Base-by-base conservation (phyloP, 1,140 invertebrate genomes). In the Phymastichus coffea region DNA sequence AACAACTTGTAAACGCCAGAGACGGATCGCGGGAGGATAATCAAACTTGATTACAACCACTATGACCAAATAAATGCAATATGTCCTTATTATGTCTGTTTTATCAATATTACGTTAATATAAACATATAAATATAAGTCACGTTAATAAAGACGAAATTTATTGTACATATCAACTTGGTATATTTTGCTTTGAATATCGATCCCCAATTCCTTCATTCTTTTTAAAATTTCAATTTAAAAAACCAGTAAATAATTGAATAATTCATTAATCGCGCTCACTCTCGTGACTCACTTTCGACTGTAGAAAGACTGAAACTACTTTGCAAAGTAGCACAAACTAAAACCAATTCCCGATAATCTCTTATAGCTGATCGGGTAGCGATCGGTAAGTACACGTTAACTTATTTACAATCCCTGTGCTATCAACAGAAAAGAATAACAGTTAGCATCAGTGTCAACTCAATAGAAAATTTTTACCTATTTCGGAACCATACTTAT, bases 1-100 rank as follows among this genome's bases (percentile, higher is more conserved):
- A 75, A 72, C 71, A 71, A 71, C 68, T 73, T 73, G 65, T 76
- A 76, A 76, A 67, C 71, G 65, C 69, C 70, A 67, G 60, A 54
- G 71, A 66, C 70, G 71, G 71, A 70, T 67, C 66, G 69, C 69
- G 67, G 63, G 67, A 71, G 69, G 69, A 69, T 69, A 71, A 71
- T 70, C 69, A 69, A 69, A 69, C 47, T 62, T 54, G 63, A 66
- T 71, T 66, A 63, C 67, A 66, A 68, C 69, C 35, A 67, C 66
- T 69, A 67, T 63, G 57, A 43, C 51, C 53, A 61, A 43, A 61
- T 49, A 49, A 55, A 61, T 38, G 37, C 52, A 61, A 49, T 61
- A 61, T 61, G 59, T 61, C 46, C 46, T 56, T 55, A 56, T 61
- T 51, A 52, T 55, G 59, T 61, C 59, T 55, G 59, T 61, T 61